Conservation (phyloP, 2,888 invertebrate species). For the Drosophila nigritarsus region DNA sequence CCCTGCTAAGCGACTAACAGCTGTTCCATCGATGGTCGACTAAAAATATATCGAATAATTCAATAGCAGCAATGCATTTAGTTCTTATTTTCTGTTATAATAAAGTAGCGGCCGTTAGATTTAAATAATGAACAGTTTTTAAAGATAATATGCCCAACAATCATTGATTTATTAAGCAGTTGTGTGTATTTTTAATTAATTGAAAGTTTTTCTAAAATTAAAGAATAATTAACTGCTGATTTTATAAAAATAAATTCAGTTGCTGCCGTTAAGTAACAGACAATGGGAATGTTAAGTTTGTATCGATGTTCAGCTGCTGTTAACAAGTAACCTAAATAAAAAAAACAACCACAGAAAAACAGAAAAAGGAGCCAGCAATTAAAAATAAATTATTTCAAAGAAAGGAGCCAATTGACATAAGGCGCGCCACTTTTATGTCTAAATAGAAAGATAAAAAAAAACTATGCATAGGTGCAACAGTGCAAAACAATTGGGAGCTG, state of each 20-base stretch:
- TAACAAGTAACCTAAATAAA: constrained; percentile 30
- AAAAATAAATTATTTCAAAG: neutral
- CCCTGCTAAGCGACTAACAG: neutral
- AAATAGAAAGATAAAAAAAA: neutral
- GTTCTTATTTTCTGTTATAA: neutral
- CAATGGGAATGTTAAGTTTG: neutral
- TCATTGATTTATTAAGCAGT: neutral
- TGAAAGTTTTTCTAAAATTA: neutral
- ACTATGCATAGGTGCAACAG: constrained; percentile 9
- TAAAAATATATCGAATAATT: constrained; percentile 10
- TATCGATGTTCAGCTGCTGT: constrained; percentile 36
- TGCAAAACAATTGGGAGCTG: neutral
- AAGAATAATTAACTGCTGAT: neutral
- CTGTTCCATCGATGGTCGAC: neutral
- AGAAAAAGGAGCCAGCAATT: constrained; percentile 9
- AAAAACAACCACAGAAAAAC: constrained; percentile 6
- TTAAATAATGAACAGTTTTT: neutral
- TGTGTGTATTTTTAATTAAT: neutral
- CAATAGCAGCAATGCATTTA: neutral
- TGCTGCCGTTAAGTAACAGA: constrained; percentile 19
- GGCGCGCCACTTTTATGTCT: neutral
- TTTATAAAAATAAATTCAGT: neutral
- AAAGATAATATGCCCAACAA: neutral
- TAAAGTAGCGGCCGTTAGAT: neutral
- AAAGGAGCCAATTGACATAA: neutral